phyloP scores from a whole-genome alignment of 2,113 vertebrate species.

The Heptranchias perlo region DNA sequence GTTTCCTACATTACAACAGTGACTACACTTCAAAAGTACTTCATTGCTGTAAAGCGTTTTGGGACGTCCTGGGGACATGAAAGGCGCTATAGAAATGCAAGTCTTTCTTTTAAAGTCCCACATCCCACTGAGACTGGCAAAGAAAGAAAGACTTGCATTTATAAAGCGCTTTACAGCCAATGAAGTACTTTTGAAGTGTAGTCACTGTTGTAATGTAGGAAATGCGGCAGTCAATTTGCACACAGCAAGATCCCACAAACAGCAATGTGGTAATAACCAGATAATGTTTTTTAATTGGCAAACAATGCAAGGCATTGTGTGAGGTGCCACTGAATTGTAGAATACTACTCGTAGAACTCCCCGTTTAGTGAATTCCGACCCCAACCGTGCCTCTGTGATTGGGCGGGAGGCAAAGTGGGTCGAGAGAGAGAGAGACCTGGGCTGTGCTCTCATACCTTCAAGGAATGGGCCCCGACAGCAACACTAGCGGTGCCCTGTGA shows the following conservation, averaged over 20 bases:
- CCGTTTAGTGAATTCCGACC: background rate
- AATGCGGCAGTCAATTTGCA: background rate
- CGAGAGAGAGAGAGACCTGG: background rate
- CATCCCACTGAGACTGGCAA: background rate
- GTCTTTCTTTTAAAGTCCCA: too few relatives aligned
- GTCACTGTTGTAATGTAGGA: background rate
- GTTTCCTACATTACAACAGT: too few relatives aligned
- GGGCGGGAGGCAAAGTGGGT: background rate
- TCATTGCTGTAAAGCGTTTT: too few relatives aligned
- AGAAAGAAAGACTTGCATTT: background rate
- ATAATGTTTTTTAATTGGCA: background rate
- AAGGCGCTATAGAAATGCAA: too few relatives aligned
- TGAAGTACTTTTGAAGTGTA: background rate
- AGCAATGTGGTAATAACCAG: background rate
- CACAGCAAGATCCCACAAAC: background rate
- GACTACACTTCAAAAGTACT: too few relatives aligned
- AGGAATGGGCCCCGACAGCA: background rate
- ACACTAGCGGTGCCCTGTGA: background rate
- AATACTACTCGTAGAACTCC: background rate
- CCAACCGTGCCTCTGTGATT: background rate
- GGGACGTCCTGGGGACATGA: too few relatives aligned
- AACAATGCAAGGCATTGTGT: background rate
- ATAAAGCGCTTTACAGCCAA: background rate
- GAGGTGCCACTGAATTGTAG: background rate
- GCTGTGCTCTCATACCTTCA: background rate